Evolutionary conservation across 2,888 invertebrate genomes (phyloP).

Genomic region (Eupithecia tripunctaria): DNA sequence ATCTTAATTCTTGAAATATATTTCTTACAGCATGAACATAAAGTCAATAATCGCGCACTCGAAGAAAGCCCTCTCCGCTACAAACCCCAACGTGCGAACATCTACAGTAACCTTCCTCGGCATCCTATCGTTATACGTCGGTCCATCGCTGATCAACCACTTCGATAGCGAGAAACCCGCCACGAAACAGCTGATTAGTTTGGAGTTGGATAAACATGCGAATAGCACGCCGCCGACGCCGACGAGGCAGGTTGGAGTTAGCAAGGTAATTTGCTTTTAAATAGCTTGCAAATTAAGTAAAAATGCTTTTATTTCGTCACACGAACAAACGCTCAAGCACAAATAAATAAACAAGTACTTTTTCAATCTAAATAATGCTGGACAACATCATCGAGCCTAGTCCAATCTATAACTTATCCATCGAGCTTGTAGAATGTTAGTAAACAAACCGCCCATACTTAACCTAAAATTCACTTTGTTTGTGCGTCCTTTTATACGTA

Average conservation of each 20-base stretch:
- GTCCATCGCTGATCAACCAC: slow-evolving; percentile 88
- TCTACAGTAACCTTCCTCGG: slow-evolving; percentile 90
- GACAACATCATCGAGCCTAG: too few species aligned
- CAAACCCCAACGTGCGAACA: slow-evolving; percentile 93
- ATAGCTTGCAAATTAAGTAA: too few species aligned
- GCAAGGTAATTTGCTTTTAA: slow-evolving; percentile 61
- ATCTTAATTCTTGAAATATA: not conserved
- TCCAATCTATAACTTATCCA: too few species aligned
- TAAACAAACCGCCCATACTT: too few species aligned
- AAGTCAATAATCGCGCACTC: slow-evolving; percentile 90
- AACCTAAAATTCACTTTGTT: too few species aligned
- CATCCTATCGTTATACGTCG: slow-evolving; percentile 92
- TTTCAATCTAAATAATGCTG: too few species aligned
- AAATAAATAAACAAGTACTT: too few species aligned
- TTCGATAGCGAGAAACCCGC: slow-evolving; percentile 95
- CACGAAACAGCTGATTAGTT: slow-evolving; percentile 92
- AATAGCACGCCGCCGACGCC: slow-evolving; percentile 91
- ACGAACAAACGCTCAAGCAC: too few species aligned
- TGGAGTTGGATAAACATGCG: slow-evolving; percentile 92
- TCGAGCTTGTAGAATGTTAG: too few species aligned
- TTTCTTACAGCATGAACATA: slow-evolving; percentile 85
- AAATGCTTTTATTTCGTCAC: too few species aligned
- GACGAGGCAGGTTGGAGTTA: slow-evolving; percentile 84
- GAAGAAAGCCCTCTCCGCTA: slow-evolving; percentile 93
- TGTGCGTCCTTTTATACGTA: too few species aligned